A percentile compares a stretch with the other conserved stretches of the same genome.
Conservation (phyloP, 2,888 invertebrate genomes). For the Cenopis cana region DNA sequence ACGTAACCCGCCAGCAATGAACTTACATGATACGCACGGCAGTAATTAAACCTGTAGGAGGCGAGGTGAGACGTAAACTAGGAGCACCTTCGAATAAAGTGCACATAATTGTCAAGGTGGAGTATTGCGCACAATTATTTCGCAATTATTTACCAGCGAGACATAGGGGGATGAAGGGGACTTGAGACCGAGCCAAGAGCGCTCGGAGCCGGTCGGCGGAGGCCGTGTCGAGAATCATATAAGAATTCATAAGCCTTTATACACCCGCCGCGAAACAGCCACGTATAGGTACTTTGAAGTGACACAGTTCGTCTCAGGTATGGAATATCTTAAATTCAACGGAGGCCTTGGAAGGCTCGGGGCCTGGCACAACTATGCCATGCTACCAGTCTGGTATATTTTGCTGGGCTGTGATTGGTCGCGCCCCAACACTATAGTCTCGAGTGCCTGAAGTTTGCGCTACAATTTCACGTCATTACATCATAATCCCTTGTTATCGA, state of each 20-base stretch:
- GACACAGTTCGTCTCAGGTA: slow-evolving; percentile 39
- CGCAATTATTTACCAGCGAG: slow-evolving; percentile 80
- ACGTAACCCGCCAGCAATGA: slow-evolving; percentile 24
- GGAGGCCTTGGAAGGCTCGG: slow-evolving; percentile 5
- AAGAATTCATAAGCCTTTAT: slow-evolving; percentile 62
- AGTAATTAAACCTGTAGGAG: slow-evolving; percentile 46
- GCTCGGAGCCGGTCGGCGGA: slow-evolving; percentile 55
- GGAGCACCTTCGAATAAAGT: slow-evolving; percentile 72
- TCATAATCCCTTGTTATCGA: too few species aligned
- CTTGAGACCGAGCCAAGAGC: slow-evolving; percentile 72
- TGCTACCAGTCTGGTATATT: too few species aligned
- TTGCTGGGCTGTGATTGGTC: too few species aligned
- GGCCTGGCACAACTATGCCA: slow-evolving; percentile 6
- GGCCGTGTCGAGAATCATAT: slow-evolving; percentile 64
- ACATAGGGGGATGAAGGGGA: slow-evolving; percentile 78
- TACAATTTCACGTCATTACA: too few species aligned
- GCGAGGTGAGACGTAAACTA: slow-evolving; percentile 52
- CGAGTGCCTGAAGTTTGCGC: too few species aligned
- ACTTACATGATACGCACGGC: slow-evolving; percentile 34
- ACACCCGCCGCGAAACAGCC: slow-evolving; percentile 28
- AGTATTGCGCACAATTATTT: slow-evolving; percentile 66
- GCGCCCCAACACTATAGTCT: too few species aligned
- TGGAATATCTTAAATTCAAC: slow-evolving; percentile 39
- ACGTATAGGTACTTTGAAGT: slow-evolving; percentile 40
- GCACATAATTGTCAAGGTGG: slow-evolving; percentile 78